Conservation (phyloP, 2,888 invertebrate genomes). For the Malthinus seriepunctatus region DNA sequence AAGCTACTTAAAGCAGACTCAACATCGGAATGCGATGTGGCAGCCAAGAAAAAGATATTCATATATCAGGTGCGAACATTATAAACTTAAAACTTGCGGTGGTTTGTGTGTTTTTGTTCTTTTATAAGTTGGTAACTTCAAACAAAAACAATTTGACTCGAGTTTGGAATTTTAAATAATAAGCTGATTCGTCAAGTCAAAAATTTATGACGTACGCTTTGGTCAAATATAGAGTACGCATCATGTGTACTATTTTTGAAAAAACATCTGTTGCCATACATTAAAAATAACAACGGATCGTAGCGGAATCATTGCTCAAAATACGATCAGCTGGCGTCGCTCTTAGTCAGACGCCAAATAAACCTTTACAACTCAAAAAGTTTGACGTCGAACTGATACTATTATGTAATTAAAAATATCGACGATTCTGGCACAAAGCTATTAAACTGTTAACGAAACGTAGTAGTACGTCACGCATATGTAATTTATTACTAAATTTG, state of each 20-base stretch:
- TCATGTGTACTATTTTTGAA: constrained; percentile 39
- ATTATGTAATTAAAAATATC: constrained; percentile 23
- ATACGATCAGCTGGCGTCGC: constrained; percentile 48
- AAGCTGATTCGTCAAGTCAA: neutral
- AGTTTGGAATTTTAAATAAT: neutral
- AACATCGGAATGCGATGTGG: constrained; percentile 2
- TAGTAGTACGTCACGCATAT: constrained; percentile 6
- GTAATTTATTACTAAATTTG: neutral
- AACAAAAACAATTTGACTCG: neutral
- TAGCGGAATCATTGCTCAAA: constrained; percentile 45
- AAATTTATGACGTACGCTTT: constrained; percentile 17
- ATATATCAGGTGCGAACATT: constrained; percentile 4
- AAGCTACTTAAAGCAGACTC: neutral
- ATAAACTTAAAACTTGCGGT: neutral
- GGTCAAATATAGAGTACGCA: constrained; percentile 30
- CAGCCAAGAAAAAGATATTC: constrained; percentile 7
- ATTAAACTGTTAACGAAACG: constrained; percentile 9
- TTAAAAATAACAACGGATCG: constrained; percentile 46
- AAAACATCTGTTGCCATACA: constrained; percentile 49
- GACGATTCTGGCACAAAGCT: constrained; percentile 21
- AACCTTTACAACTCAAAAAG: constrained; percentile 33
- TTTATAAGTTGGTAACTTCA: constrained; percentile 1
- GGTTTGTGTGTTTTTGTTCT: neutral
- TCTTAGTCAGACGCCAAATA: constrained; percentile 44
- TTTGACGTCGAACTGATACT: constrained; percentile 30